Conservation (phyloP, 2,888 invertebrate species). For the Eupithecia abbreviata region DNA sequence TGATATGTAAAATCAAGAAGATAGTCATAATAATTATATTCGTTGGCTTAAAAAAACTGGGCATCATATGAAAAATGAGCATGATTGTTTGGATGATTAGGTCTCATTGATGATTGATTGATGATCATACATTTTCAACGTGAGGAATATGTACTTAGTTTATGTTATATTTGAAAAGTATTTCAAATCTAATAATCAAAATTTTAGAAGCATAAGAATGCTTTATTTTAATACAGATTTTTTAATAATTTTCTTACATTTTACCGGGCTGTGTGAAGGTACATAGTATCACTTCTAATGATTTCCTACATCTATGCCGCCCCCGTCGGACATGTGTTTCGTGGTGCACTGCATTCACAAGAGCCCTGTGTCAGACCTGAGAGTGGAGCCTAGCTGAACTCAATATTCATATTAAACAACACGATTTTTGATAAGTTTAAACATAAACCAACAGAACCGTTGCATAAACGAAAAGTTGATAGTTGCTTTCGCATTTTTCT, state of each 20-base stretch:
- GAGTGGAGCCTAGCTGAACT: constrained; percentile 18
- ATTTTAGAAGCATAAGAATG: too few relatives aligned
- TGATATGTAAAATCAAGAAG: too few relatives aligned
- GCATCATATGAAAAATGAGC: too few relatives aligned
- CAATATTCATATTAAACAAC: constrained; percentile 2
- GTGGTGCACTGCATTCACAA: constrained; percentile 65
- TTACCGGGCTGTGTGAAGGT: too few relatives aligned
- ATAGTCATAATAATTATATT: too few relatives aligned
- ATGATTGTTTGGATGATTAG: too few relatives aligned
- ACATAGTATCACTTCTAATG: constrained; percentile 11
- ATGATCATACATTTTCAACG: background rate
- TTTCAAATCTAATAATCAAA: background rate
- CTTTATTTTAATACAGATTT: background rate
- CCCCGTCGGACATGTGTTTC: constrained; percentile 72
- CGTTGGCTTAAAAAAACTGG: too few relatives aligned
- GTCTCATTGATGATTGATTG: too few relatives aligned
- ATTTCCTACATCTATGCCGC: constrained; percentile 54
- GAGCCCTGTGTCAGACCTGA: constrained; percentile 58
- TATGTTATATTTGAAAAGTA: background rate
- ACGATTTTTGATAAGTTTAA: background rate
- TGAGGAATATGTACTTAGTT: background rate
- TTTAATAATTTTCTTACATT: too few relatives aligned
- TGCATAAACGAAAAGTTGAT: too few relatives aligned
- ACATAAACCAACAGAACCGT: too few relatives aligned
- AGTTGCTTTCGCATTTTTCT: background rate